Evolutionary conservation across 2,797 vertebrate genomes (phyloP).

Genomic region (Telmatherina bonti): DNA sequence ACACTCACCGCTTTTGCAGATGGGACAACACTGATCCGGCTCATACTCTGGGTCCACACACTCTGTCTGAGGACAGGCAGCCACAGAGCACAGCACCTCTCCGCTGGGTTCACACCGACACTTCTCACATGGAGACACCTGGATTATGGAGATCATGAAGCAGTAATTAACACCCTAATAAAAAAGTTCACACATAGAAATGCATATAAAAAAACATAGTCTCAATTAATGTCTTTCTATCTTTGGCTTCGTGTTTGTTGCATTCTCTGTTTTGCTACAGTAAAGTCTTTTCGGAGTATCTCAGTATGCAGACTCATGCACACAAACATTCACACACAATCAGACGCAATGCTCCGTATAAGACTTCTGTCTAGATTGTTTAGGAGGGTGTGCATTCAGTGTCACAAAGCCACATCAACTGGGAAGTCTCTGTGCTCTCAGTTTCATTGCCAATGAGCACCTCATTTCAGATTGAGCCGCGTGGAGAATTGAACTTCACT

Average conservation of each 20-base stretch:
- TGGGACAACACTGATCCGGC: constrained; percentile 97
- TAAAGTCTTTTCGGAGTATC: constrained; percentile 15
- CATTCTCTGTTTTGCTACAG: constrained; percentile 16
- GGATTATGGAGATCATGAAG: constrained; percentile 49
- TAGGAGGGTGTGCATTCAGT: constrained; percentile 27
- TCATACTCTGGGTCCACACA: constrained; percentile 98
- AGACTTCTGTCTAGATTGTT: constrained; percentile 22
- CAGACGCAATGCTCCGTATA: constrained; percentile 7
- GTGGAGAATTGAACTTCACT: constrained; percentile 45
- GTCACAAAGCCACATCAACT: constrained; percentile 40
- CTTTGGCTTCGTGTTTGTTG: constrained; percentile 37
- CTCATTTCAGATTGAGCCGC: constrained; percentile 45
- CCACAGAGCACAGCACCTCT: constrained; percentile 95
- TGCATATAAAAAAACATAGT: constrained; percentile 27
- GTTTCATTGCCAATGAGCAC: constrained; percentile 57
- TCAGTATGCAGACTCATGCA: constrained; percentile 17
- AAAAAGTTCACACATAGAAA: constrained; percentile 38
- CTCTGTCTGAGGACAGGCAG: constrained; percentile 97
- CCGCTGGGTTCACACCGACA: constrained; percentile 96
- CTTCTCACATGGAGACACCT: constrained; percentile 97
- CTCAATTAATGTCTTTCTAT: constrained; percentile 54
- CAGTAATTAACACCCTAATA: constrained; percentile 39
- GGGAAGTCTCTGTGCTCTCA: constrained; percentile 35
- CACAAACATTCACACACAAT: constrained; percentile 3
- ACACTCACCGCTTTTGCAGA: constrained; percentile 95